Base-by-base conservation (phyloP, 2,888 invertebrate genomes). In the Drosophila yooni region DNA sequence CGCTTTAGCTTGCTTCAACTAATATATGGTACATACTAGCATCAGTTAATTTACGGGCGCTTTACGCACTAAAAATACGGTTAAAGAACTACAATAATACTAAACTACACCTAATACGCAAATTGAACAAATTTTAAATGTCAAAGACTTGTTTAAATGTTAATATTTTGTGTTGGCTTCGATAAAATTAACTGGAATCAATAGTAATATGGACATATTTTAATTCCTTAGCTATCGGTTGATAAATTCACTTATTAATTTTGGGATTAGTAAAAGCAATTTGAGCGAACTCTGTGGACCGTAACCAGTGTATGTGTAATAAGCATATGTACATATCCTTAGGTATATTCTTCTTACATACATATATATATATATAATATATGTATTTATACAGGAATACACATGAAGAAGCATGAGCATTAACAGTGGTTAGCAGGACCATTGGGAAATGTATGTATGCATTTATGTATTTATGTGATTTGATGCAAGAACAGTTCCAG, bases 201-300 rank as follows among this genome's bases (percentile, higher is more conserved):
- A 29, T 29, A 48, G 25, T 29, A n/a, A 27, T 18, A 18, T 18
- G 3, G 4, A 38, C 2, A 29, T 8, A 43, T 38, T 27, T 25
- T 6, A 51, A 7, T 29, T 27, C 0, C 21, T 13, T 33, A 52
- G 21, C 33, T 50, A 21, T 6, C 21, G 43, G 40, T 40, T 34
- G 36, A 31, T 43, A 36, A 43, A 13, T 27, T 46, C 8, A 40
- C 11, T 27, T 11, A 43, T 38, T 34, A 27, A 21, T 18, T 34
- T 46, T 43, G 59, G 40, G 70, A 75, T 90, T 88, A 89, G 89
- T 90, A 82, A 13, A 77, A 77, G 82, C 76, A 79, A 70, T 62
- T 71, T 60, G 36, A 65, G 58, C 29, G 56, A 79, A 66, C 29
- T 56, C 53, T 69, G 43, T 40, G 65, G 64, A 73, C 82, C 89